phyloP scores from a whole-genome alignment of 2,888 invertebrate species.

The Caenorhabditis parvicauda region DNA sequence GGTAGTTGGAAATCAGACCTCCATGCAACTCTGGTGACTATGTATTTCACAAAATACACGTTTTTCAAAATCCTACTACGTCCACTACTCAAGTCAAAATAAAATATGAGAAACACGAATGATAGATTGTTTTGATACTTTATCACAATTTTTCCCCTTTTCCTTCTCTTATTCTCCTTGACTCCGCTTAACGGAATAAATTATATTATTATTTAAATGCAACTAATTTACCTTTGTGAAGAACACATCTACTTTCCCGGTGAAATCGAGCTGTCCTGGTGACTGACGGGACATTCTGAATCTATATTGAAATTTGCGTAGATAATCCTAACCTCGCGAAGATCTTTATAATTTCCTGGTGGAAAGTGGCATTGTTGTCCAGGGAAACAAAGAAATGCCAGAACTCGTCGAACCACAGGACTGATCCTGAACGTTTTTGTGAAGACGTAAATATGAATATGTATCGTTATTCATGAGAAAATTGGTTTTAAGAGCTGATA shows the following conservation, averaged over 20 bases:
- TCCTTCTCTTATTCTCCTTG: no score
- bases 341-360: slow-evolving; percentile 69
- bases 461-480: no score
- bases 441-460: no score
- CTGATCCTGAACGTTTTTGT: slow-evolving; percentile 63
- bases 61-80: no score
- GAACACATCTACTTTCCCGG: slow-evolving; percentile 75
- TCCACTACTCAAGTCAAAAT: no score
- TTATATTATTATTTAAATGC: background rate
- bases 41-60: background rate
- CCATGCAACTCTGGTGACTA: background rate
- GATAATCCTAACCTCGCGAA: slow-evolving; percentile 71
- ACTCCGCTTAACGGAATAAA: no score
- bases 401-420: slow-evolving; percentile 66
- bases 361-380: slow-evolving; percentile 65
- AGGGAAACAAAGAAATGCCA: slow-evolving; percentile 64
- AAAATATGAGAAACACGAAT: no score
- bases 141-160: no score
- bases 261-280: slow-evolving; percentile 77
- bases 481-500: no score
- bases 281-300: slow-evolving; percentile 43
- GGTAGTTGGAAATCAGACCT: background rate
- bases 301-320: background rate
- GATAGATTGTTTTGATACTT: no score
- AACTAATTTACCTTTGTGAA: slow-evolving; percentile 65